Percentiles rank a stretch among this genome's conserved stretches.
phyloP scores from a whole-genome alignment of 2,888 invertebrate genomes.

The Rutpela maculata region DNA sequence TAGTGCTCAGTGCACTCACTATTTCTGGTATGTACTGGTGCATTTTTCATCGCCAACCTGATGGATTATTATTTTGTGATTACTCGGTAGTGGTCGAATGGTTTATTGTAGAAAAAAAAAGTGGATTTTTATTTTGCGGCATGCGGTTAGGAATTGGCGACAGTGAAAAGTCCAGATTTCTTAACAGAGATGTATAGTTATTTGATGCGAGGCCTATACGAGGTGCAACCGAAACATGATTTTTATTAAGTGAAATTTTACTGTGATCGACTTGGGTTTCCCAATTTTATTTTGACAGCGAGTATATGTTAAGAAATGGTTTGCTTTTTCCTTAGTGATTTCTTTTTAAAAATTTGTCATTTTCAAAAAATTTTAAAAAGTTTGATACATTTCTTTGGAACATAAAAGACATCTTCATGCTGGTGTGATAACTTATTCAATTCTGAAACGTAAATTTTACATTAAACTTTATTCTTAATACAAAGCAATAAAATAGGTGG shows the following conservation, averaged over 20 bases:
- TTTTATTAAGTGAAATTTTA: neutral
- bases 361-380: too few species aligned
- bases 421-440: too few species aligned
- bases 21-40: constrained; percentile 72
- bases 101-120: neutral
- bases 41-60: constrained; percentile 39
- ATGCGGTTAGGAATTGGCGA: neutral
- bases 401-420: too few species aligned
- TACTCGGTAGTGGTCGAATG: constrained; percentile 30
- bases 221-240: neutral
- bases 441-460: too few species aligned
- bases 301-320: too few species aligned
- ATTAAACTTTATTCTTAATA: too few species aligned
- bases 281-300: neutral
- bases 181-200: constrained; percentile 13
- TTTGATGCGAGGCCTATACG: neutral
- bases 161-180: constrained; percentile 8
- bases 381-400: too few species aligned
- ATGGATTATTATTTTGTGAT: constrained; percentile 38
- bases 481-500: too few species aligned
- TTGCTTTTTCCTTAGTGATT: too few species aligned
- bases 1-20: constrained; percentile 72
- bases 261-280: neutral
- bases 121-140: constrained; percentile 17
- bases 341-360: too few species aligned